Conservation (phyloP, 2,888 invertebrate genomes). For the Chloroclystis v-ata region DNA sequence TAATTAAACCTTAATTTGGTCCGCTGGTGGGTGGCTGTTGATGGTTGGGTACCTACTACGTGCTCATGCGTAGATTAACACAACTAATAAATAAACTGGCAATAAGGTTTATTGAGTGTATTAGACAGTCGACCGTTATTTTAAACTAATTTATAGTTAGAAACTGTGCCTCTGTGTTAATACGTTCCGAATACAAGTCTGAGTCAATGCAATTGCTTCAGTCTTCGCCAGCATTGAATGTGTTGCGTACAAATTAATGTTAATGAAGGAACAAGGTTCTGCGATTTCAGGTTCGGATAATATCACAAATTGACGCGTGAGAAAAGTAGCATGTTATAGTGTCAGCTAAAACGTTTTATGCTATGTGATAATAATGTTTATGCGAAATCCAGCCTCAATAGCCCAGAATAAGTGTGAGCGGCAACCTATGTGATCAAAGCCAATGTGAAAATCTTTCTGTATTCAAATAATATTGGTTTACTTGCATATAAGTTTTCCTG, state of each 20-base stretch:
- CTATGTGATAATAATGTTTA: no score
- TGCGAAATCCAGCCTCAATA: no score
- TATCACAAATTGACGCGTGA: background rate
- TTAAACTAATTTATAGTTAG: conserved; percentile 24
- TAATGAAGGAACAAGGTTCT: conserved; percentile 3
- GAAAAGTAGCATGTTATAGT: background rate
- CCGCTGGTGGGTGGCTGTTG: conserved; percentile 23
- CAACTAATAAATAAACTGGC: conserved; percentile 25
- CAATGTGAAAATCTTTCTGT: no score
- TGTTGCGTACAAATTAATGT: conserved; percentile 2
- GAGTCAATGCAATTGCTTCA: conserved; percentile 1
- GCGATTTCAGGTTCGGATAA: background rate
- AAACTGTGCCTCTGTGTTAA: conserved; percentile 20
- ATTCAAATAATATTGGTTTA: no score
- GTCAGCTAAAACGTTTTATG: no score
- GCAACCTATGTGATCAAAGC: no score
- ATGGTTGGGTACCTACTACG: conserved; percentile 13
- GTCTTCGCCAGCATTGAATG: background rate
- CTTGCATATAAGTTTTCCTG: no score
- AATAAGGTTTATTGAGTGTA: conserved; percentile 30
- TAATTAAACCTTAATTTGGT: conserved; percentile 29
- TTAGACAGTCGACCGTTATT: conserved; percentile 30
- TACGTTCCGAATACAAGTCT: background rate
- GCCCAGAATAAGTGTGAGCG: no score
- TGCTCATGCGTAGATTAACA: conserved; percentile 21